phyloP scores from a whole-genome alignment of 2,797 vertebrate species.

The Diglossa cyanea region DNA sequence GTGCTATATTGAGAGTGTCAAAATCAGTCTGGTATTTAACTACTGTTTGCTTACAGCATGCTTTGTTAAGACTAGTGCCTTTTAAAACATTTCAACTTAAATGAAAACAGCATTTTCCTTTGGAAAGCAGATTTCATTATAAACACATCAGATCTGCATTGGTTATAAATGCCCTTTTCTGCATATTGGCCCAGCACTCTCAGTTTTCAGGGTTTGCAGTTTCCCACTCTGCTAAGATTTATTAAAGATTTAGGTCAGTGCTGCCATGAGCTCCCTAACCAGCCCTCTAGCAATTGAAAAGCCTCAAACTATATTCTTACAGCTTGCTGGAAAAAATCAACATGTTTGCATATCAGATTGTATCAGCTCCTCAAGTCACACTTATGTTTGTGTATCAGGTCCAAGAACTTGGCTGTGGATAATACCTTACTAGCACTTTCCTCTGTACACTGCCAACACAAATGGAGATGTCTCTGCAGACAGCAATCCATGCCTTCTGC shows the following conservation, averaged over 20 bases:
- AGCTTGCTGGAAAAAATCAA: conserved; percentile 24
- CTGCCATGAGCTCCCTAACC: neutral
- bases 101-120: neutral
- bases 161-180: neutral
- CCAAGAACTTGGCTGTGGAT: conserved; percentile 5
- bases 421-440: neutral
- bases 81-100: neutral
- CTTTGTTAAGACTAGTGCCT: conserved; percentile 14
- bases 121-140: neutral
- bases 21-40: neutral
- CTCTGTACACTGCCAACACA: conserved; percentile 1
- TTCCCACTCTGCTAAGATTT: neutral
- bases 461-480: conserved; percentile 26
- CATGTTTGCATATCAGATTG: neutral
- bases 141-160: neutral
- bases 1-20: neutral
- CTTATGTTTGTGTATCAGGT: neutral
- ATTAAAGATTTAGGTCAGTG: conserved; percentile 8
- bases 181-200: neutral
- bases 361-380: neutral
- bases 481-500: conserved; percentile 12
- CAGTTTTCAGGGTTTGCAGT: neutral
- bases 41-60: neutral
- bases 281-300: neutral
- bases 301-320: neutral